A percentile compares a stretch with the other conserved stretches of the same genome.
Conservation (phyloP, 2,888 invertebrate genomes). For the Chesias legatella region DNA sequence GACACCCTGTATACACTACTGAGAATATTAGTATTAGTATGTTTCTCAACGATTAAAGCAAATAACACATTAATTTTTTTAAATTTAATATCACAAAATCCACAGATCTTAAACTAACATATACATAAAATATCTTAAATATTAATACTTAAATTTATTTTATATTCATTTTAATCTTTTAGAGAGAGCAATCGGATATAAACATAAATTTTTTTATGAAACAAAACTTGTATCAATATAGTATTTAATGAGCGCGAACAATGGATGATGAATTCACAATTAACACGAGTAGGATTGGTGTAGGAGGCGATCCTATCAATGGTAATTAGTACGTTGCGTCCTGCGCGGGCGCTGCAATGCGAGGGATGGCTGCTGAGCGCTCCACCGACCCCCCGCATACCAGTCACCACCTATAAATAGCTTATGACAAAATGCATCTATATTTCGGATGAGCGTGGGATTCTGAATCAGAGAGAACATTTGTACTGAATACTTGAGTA, state of each 20-base stretch:
- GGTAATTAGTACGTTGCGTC: conserved; percentile 22
- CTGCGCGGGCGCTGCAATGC: conserved; percentile 3
- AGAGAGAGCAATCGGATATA: too few relatives aligned
- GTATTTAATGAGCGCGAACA: not conserved
- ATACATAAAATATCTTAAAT: too few relatives aligned
- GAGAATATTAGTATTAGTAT: too few relatives aligned
- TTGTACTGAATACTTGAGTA: not conserved
- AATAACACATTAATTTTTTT: conserved; percentile 2
- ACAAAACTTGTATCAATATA: conserved; percentile 16
- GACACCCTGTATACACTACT: too few relatives aligned
- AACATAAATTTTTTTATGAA: too few relatives aligned
- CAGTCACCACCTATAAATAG: conserved; percentile 25
- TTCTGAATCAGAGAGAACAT: conserved; percentile 8
- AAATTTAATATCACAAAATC: conserved; percentile 7
- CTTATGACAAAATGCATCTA: conserved; percentile 22
- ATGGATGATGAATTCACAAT: conserved; percentile 16
- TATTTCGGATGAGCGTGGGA: conserved; percentile 28
- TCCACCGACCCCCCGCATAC: conserved; percentile 21
- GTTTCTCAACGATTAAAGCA: not conserved
- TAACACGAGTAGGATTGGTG: conserved; percentile 16
- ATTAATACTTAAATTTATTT: too few relatives aligned
- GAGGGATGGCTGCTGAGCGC: conserved; percentile 19
- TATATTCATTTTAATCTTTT: too few relatives aligned
- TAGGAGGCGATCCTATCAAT: conserved; percentile 16
- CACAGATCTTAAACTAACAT: too few relatives aligned